Evolutionary conservation across 2,888 invertebrate species (phyloP).

Genomic region (Archips xylosteana): DNA sequence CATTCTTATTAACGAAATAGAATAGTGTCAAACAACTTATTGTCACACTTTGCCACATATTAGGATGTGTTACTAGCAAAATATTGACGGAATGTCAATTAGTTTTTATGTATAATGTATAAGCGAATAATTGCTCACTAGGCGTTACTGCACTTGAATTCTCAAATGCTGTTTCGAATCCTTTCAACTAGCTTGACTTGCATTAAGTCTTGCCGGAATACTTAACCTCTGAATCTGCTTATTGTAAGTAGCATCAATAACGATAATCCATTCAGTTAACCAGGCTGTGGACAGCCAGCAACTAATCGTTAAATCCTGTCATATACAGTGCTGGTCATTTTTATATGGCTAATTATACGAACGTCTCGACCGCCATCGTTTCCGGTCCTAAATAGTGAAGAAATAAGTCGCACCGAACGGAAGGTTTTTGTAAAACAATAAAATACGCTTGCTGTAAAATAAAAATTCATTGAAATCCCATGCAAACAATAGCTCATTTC

Average conservation of each 20-base stretch:
- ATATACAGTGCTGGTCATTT: background rate
- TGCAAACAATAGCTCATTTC: no score
- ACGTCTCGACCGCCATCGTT: no score
- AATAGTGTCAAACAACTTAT: background rate
- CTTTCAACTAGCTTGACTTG: slow-evolving; percentile 7
- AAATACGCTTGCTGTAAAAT: no score
- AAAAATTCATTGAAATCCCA: no score
- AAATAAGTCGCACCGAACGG: no score
- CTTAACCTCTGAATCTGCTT: slow-evolving; percentile 12
- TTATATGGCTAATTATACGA: no score
- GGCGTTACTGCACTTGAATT: slow-evolving; percentile 1
- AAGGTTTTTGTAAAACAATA: no score
- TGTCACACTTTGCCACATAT: slow-evolving; percentile 9
- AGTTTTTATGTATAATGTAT: background rate
- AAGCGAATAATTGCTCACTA: slow-evolving; percentile 36
- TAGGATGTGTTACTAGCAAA: slow-evolving; percentile 2
- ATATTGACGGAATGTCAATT: slow-evolving; percentile 9
- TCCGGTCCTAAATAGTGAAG: no score
- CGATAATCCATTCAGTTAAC: background rate
- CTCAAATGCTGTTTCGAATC: slow-evolving; percentile 5
- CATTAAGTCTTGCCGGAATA: slow-evolving; percentile 24
- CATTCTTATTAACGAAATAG: background rate
- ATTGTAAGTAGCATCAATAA: slow-evolving; percentile 4
- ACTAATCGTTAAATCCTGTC: background rate
- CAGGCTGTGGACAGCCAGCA: background rate